These are phyloP conservation scores for Lepidurus apus DNA, from an alignment of 1,140 invertebrate species.

Conservation along the genomic window DNA sequence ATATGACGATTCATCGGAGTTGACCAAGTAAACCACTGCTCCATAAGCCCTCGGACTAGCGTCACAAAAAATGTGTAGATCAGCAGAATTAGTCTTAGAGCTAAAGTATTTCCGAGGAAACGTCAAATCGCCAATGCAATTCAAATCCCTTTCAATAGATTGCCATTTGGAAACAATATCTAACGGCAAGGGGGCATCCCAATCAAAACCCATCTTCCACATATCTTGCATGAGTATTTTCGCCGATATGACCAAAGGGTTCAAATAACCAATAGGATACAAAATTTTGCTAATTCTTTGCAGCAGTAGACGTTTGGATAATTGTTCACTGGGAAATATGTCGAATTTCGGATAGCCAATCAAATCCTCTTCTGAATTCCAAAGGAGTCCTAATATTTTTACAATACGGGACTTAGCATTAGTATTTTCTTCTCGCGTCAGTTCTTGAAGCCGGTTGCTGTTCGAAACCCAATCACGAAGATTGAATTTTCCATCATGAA, in stretches of 20 bases:
- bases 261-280: constrained; percentile 31
- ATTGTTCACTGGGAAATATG: background rate
- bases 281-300: constrained; percentile 8
- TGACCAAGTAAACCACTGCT: constrained; percentile 1
- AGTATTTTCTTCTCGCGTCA: background rate
- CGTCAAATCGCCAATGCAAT: background rate
- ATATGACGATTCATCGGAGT: background rate
- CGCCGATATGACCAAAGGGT: background rate
- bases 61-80: constrained; percentile 23
- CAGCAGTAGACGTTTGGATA: constrained; percentile 30
- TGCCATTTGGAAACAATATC: constrained; percentile 33
- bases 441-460: background rate
- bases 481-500: background rate
- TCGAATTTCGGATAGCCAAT: background rate
- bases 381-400: constrained; percentile 22
- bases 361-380: background rate
- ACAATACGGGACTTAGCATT: background rate
- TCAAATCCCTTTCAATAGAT: background rate
- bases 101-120: background rate
- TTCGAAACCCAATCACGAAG: constrained; percentile 16
- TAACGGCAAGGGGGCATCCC: constrained; percentile 36
- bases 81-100: background rate
- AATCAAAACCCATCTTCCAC: constrained; percentile 38
- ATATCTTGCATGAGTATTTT: constrained; percentile 34
- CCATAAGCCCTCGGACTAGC: background rate